These are phyloP conservation scores for Spodoptera litura DNA, from an alignment of 1,140 invertebrate species.

Conservation along the genomic window DNA sequence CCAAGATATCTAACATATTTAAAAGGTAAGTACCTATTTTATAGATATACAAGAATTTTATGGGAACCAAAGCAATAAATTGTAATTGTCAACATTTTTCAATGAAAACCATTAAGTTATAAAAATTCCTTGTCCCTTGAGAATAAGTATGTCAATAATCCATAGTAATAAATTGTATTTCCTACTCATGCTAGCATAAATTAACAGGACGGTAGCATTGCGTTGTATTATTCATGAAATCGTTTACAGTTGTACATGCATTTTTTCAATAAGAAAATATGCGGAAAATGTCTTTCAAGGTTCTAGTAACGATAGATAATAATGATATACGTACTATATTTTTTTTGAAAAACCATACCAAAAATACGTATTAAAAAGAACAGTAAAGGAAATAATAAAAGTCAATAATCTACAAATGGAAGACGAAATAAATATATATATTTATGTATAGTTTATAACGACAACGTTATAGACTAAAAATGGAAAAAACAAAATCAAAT, in stretches of 20 bases:
- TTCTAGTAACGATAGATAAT: not conserved
- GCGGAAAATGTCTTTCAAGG: constrained; percentile 24
- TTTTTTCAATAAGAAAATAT: not conserved
- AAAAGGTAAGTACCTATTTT: too few species aligned
- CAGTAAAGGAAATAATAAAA: not conserved
- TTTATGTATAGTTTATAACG: not conserved
- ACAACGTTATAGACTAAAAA: not conserved
- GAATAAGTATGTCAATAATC: constrained; percentile 25
- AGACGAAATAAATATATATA: not conserved
- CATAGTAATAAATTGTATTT: not conserved
- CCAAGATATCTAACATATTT: too few species aligned
- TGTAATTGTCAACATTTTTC: not conserved
- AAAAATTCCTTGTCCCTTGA: not conserved
- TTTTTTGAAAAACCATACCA: too few species aligned
- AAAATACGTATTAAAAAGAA: too few species aligned
- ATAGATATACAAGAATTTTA: too few species aligned
- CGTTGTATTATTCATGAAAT: constrained; percentile 14
- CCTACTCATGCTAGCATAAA: constrained; percentile 1
- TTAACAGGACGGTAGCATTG: not conserved
- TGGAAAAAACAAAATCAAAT: constrained; percentile 14
- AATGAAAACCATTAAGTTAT: constrained; percentile 7
- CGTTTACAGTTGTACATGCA: not conserved
- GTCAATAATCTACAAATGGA: not conserved
- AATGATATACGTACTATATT: too few species aligned
- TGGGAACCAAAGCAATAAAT: too few species aligned